These are phyloP conservation scores for Helicoverpa assulta DNA, from an alignment of 2,888 invertebrate genomes.

Conservation along the genomic window DNA sequence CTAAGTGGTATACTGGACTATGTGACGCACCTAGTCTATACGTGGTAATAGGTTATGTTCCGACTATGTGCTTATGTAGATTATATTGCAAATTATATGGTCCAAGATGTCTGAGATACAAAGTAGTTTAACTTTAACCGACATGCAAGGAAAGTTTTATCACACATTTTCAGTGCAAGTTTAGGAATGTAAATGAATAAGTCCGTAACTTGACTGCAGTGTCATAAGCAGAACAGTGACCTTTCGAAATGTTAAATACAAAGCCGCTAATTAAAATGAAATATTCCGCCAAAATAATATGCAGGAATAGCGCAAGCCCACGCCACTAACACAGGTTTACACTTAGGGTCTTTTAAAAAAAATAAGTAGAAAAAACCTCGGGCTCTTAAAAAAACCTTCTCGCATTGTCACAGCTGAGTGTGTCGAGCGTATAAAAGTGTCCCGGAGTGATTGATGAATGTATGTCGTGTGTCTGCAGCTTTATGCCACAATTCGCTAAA, in stretches of 20 bases:
- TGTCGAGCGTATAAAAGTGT: constrained; percentile 75
- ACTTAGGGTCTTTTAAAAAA: constrained; percentile 66
- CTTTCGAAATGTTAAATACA: constrained; percentile 22
- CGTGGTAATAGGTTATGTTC: not conserved
- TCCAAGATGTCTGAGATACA: not conserved
- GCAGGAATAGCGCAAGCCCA: constrained; percentile 32
- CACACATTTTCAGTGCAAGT: not conserved
- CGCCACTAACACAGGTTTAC: constrained; percentile 64
- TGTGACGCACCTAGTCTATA: constrained; percentile 16
- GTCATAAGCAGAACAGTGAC: constrained; percentile 37
- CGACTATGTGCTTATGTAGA: not conserved
- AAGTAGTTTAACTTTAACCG: not conserved
- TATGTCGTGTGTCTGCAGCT: constrained; percentile 72
- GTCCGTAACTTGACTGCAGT: constrained; percentile 22
- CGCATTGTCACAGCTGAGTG: constrained; percentile 69
- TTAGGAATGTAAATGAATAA: not conserved
- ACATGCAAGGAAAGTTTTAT: not conserved
- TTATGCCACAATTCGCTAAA: constrained; percentile 60
- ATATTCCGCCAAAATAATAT: constrained; percentile 13
- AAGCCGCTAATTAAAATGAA: constrained; percentile 26
- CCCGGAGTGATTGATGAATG: constrained; percentile 78
- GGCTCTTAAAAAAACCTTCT: constrained; percentile 59
- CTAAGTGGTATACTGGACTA: constrained; percentile 46
- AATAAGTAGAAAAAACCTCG: constrained; percentile 59
- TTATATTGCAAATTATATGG: not conserved